phyloP scores from a whole-genome alignment of 2,888 invertebrate species.

The Caenorhabditis auriculariae region DNA sequence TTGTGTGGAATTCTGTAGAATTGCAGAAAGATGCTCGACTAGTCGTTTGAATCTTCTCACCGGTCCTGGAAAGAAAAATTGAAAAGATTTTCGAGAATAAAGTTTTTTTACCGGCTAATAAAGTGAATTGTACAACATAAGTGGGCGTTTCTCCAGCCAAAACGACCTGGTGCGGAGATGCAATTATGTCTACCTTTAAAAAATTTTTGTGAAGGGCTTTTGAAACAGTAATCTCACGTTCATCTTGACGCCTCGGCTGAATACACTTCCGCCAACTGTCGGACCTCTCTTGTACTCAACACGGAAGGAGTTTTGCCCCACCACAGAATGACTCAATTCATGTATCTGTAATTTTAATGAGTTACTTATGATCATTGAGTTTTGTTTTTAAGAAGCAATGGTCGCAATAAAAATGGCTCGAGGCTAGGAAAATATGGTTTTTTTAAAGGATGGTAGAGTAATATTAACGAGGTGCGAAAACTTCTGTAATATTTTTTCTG shows the following conservation, averaged over 20 bases:
- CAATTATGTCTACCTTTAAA: conserved; percentile 49
- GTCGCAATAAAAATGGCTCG: neutral
- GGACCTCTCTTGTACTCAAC: conserved; percentile 93
- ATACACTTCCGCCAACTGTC: conserved; percentile 70
- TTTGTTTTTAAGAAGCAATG: conserved; percentile 3
- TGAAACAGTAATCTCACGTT: conserved; percentile 34
- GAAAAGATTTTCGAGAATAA: neutral
- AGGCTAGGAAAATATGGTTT: neutral
- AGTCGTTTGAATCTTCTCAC: conserved; percentile 61
- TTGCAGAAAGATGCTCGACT: conserved; percentile 61
- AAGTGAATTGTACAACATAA: conserved; percentile 62
- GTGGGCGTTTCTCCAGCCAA: conserved; percentile 48
- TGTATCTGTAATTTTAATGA: conserved; percentile 75
- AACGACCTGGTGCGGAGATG: conserved; percentile 41
- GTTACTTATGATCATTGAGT: neutral
- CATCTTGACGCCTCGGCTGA: conserved; percentile 63
- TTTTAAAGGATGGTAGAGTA: no score
- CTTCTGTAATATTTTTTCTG: no score
- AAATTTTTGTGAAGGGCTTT: neutral
- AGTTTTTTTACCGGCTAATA: conserved; percentile 48
- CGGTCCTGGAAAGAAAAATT: conserved; percentile 25
- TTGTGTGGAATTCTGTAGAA: conserved; percentile 53
- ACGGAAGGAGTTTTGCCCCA: conserved; percentile 94
- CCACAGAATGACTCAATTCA: conserved; percentile 93
- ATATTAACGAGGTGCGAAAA: no score